Evolutionary conservation across 2,888 invertebrate species (phyloP).

Genomic region (Coelinius sp.): DNA sequence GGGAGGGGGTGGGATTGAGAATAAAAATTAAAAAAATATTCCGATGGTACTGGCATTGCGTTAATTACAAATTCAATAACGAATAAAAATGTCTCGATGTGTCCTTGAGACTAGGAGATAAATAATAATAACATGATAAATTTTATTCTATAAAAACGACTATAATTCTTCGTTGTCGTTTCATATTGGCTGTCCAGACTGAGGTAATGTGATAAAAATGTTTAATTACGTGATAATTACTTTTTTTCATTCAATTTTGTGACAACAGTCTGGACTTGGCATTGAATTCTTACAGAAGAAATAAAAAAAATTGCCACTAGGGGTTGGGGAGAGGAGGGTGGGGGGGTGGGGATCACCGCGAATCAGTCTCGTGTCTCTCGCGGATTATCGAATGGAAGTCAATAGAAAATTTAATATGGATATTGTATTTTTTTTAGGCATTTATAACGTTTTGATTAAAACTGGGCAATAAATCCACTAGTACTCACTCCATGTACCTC

Average conservation of each 20-base stretch:
- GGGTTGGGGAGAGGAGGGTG: too few relatives aligned
- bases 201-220: background rate
- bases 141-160: conserved; percentile 1
- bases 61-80: conserved; percentile 19
- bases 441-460: background rate
- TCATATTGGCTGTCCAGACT: conserved; percentile 2
- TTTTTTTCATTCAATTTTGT: background rate
- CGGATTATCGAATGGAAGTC: conserved; percentile 34
- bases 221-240: background rate
- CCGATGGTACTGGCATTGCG: conserved; percentile 5
- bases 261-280: background rate
- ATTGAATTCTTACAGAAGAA: conserved; percentile 5
- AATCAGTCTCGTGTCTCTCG: conserved; percentile 42
- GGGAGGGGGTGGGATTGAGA: too few relatives aligned
- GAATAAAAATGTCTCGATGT: background rate
- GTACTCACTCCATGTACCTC: too few relatives aligned
- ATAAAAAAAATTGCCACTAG: conserved; percentile 15
- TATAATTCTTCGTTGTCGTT: conserved; percentile 25
- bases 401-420: conserved; percentile 55
- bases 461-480: too few relatives aligned
- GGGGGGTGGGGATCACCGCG: conserved; percentile 36
- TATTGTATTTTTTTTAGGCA: background rate
- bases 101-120: conserved; percentile 19
- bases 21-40: too few relatives aligned
- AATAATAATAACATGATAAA: background rate